phyloP scores from a whole-genome alignment of 2,113 vertebrate species.

The Rhea pennata region DNA sequence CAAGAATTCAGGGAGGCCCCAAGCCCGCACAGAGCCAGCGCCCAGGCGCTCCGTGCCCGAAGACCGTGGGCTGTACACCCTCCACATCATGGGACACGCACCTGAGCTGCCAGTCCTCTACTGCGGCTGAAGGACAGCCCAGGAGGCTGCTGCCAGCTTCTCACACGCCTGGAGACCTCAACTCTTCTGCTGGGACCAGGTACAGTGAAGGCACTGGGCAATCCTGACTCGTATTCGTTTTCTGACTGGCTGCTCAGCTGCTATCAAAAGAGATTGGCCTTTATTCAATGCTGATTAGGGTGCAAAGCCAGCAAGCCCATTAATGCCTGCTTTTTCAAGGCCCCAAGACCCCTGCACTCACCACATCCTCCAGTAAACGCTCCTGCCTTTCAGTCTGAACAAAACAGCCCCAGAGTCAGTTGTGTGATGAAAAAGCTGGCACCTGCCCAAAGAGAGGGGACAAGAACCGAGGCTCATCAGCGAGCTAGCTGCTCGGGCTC shows the following conservation, averaged over 20 bases:
- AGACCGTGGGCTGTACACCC: background rate
- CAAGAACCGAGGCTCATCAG: background rate
- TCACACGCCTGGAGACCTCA: rapidly evolving
- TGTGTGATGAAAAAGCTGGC: background rate
- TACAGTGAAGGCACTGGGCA: background rate
- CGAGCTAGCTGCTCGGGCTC: background rate
- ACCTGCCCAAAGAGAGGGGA: background rate
- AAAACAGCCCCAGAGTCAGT: background rate
- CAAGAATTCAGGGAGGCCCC: background rate
- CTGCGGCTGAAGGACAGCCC: no score
- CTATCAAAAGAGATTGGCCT: background rate
- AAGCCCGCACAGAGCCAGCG: background rate
- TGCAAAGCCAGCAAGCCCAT: background rate
- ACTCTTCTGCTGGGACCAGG: rapidly evolving
- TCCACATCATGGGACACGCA: background rate
- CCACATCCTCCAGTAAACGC: background rate
- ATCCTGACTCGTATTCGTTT: background rate
- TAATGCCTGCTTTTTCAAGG: background rate
- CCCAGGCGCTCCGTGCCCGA: background rate
- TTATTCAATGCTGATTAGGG: rapidly evolving
- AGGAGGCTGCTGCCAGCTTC: background rate
- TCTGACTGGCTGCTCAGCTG: background rate
- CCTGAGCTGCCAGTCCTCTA: background rate
- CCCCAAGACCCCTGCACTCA: background rate
- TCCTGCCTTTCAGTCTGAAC: background rate